Conservation (phyloP, 2,113 vertebrate species). For the Diphyllodes magnificus region DNA sequence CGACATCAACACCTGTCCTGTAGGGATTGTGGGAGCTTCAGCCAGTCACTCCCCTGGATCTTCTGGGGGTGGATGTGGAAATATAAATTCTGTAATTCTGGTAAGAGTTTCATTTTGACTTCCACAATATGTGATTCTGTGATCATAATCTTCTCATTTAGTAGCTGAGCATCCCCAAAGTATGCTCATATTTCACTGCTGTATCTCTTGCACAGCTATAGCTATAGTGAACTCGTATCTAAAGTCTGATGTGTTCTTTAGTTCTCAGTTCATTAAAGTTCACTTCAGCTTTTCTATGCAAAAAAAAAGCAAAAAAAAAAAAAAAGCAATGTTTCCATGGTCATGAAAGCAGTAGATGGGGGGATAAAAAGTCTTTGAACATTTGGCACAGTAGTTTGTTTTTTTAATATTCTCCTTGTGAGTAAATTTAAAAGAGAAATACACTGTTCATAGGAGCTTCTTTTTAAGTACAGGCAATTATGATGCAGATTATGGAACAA, state of each 20-base stretch:
- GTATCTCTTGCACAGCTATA: not conserved
- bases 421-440: not conserved
- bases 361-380: not conserved
- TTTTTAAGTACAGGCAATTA: not conserved
- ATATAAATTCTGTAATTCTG: not conserved
- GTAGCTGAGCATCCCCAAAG: not conserved
- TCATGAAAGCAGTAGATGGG: not conserved
- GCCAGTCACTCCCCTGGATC: not conserved
- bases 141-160: not conserved
- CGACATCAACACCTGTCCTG: not conserved
- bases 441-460: not conserved
- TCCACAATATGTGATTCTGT: not conserved
- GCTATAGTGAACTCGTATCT: not conserved
- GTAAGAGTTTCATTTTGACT: not conserved
- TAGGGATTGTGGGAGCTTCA: not conserved
- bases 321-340: not conserved
- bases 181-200: not conserved
- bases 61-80: not conserved
- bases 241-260: not conserved
- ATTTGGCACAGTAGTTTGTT: not conserved
- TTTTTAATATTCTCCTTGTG: not conserved
- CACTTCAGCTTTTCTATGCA: not conserved
- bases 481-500: not conserved
- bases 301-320: not conserved
- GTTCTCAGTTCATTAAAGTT: not conserved